These are phyloP conservation scores for Neomonachus schauinslandi DNA, from an alignment of 2,113 vertebrate genomes.

Conservation along the genomic window DNA sequence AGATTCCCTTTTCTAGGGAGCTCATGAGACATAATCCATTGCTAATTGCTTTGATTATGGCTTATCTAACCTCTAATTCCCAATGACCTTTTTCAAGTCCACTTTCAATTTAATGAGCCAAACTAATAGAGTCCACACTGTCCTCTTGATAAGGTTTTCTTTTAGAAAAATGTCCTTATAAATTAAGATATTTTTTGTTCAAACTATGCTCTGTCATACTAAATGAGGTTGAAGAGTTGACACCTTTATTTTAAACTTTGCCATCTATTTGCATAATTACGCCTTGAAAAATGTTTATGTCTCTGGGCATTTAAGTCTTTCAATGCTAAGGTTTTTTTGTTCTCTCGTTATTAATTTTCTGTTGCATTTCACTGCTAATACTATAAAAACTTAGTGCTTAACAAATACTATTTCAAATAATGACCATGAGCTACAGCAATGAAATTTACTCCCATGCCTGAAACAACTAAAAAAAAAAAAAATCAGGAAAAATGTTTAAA, in stretches of 20 bases:
- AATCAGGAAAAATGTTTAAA: neutral
- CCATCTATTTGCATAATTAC: constrained; percentile 68
- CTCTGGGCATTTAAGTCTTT: constrained; percentile 56
- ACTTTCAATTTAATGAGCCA: constrained; percentile 82
- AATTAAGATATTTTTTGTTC: constrained; percentile 73
- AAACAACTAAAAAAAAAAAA: neutral
- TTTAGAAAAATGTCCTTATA: constrained; percentile 62
- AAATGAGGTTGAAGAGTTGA: constrained; percentile 61
- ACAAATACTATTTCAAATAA: neutral
- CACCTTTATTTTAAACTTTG: constrained; percentile 74
- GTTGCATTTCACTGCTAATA: constrained; percentile 8
- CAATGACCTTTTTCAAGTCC: constrained; percentile 75
- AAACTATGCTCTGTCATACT: constrained; percentile 38
- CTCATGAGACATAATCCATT: constrained; percentile 74
- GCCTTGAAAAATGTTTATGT: constrained; percentile 53
- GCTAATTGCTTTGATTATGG: constrained; percentile 85
- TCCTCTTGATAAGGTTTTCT: constrained; percentile 76
- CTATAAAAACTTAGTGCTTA: neutral
- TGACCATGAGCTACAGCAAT: neutral
- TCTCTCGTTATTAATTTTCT: neutral
- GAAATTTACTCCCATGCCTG: neutral
- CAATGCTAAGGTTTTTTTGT: neutral
- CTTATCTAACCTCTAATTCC: constrained; percentile 80
- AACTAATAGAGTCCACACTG: constrained; percentile 76
- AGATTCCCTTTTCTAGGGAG: constrained; percentile 76